Conservation (phyloP, 2,113 vertebrate species). For the Colaptes auratus region DNA sequence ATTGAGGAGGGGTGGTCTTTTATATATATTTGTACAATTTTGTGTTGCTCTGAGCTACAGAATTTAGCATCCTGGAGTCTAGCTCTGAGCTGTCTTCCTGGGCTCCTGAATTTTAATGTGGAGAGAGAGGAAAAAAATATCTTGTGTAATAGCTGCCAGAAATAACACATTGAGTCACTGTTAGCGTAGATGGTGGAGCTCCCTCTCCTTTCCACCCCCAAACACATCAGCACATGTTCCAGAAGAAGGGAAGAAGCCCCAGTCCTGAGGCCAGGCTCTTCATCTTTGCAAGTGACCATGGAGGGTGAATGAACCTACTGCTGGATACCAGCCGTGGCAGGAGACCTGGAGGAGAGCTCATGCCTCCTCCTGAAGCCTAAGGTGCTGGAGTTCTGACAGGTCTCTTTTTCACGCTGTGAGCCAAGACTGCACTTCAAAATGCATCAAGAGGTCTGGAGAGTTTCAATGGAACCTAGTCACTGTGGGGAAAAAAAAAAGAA, state of each 20-base stretch:
- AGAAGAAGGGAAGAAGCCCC: not conserved
- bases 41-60: not conserved
- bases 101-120: constrained; percentile 47
- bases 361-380: not conserved
- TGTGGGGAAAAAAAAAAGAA: not conserved
- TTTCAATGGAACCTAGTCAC: not conserved
- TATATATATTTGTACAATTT: not conserved
- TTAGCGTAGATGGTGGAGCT: not conserved
- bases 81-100: constrained; percentile 13
- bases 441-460: not conserved
- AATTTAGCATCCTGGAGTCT: not conserved
- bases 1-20: not conserved
- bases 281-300: not conserved
- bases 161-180: constrained; percentile 47
- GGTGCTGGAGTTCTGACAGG: not conserved
- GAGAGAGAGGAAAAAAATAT: not conserved
- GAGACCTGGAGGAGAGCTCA: not conserved
- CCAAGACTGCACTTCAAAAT: not conserved
- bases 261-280: not conserved
- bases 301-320: not conserved
- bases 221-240: not conserved
- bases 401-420: not conserved
- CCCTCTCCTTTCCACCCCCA: not conserved
- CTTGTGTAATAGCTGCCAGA: constrained; percentile 16
- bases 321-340: not conserved